Conservation (phyloP, 2,888 invertebrate species). For the Odontothrips loti region DNA sequence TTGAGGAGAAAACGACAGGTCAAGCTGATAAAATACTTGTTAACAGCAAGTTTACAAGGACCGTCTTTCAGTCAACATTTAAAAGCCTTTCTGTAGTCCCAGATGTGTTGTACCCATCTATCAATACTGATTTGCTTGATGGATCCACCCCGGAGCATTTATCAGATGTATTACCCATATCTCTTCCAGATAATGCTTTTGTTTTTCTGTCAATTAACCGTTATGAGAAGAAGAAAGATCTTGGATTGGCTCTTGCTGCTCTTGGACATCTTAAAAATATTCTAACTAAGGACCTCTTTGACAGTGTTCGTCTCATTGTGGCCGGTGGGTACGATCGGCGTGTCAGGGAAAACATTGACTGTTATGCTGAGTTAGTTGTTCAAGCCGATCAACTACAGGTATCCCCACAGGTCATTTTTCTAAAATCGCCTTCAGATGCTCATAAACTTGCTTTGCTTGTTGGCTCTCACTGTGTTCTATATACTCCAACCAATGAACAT, state of each 20-base stretch:
- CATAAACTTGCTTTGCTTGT: constrained; percentile 78
- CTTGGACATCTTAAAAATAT: constrained; percentile 61
- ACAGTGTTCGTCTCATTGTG: constrained; percentile 75
- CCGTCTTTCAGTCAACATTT: constrained; percentile 83
- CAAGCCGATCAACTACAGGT: constrained; percentile 62
- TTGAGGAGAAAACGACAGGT: constrained; percentile 85
- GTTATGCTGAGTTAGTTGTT: constrained; percentile 69
- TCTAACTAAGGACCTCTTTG: constrained; percentile 56
- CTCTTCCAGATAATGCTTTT: constrained; percentile 46
- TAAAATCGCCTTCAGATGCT: constrained; percentile 81
- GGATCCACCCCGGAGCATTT: constrained; percentile 44
- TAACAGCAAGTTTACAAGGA: constrained; percentile 94
- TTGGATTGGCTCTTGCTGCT: constrained; percentile 78
- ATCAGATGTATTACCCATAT: constrained; percentile 44
- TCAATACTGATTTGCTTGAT: constrained; percentile 73
- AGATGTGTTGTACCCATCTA: constrained; percentile 89
- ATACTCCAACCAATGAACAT: constrained; percentile 96
- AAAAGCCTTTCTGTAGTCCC: constrained; percentile 63
- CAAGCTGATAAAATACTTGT: constrained; percentile 87
- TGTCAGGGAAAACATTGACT: constrained; percentile 79
- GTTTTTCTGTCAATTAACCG: constrained; percentile 92
- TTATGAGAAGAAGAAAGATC: constrained; percentile 94
- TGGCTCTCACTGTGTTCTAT: constrained; percentile 73
- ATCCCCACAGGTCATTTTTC: constrained; percentile 69
- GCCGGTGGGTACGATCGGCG: constrained; percentile 95